phyloP scores from a whole-genome alignment of 2,113 vertebrate genomes.

The Oophaga pumilio region DNA sequence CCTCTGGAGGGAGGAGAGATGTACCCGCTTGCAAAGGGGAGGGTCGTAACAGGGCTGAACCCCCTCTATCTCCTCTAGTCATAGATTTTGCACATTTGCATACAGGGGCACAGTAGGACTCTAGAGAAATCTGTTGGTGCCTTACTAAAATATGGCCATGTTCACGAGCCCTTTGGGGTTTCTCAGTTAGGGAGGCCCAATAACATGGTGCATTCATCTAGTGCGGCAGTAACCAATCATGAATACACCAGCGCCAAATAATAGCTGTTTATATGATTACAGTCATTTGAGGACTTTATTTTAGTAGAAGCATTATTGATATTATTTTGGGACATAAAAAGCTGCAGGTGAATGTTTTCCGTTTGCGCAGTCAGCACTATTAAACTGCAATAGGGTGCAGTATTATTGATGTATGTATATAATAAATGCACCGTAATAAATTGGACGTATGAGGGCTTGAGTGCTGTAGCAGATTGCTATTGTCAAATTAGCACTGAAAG shows the following conservation, averaged over 20 bases:
- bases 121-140: background rate
- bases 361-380: conserved; percentile 43
- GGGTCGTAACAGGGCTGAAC: background rate
- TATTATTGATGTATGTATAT: conserved; percentile 53
- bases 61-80: background rate
- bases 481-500: conserved; percentile 46
- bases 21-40: background rate
- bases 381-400: conserved; percentile 30
- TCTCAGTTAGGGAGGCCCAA: background rate
- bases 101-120: background rate
- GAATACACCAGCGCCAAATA: background rate
- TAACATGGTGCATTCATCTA: background rate
- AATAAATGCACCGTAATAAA: conserved; percentile 53
- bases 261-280: background rate
- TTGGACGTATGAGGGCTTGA: conserved; percentile 47
- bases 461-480: conserved; percentile 49
- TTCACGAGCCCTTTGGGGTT: background rate
- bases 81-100: background rate
- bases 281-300: background rate
- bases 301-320: background rate
- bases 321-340: conserved; percentile 17
- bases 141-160: background rate
- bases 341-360: conserved; percentile 17
- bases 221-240: background rate
- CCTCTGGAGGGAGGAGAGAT: background rate